Percentiles rank a stretch among this genome's conserved stretches.
These are phyloP conservation scores for Hypomecis atomaria DNA, from an alignment of 2,888 invertebrate species.

Conservation along the genomic window DNA sequence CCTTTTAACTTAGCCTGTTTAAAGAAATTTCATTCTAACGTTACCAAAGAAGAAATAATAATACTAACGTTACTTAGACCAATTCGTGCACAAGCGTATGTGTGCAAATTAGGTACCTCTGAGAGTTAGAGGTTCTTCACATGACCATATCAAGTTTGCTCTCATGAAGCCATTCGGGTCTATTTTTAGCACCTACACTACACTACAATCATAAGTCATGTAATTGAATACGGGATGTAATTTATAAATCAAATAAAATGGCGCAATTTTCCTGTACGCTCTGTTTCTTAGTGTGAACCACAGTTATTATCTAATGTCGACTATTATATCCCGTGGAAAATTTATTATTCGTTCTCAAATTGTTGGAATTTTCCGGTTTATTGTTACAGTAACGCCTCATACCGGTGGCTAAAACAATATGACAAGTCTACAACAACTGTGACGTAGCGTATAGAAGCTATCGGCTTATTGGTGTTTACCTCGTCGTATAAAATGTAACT, in stretches of 20 bases:
- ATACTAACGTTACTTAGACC: no score
- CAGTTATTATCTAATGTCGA: not conserved
- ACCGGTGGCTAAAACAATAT: no score
- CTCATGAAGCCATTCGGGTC: not conserved
- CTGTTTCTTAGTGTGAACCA: not conserved
- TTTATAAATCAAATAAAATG: slow-evolving; percentile 22
- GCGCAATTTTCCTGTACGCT: not conserved
- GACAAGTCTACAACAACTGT: no score
- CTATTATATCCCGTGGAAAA: not conserved
- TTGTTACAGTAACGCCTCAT: no score
- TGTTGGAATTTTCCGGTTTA: not conserved
- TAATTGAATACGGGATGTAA: slow-evolving; percentile 38
- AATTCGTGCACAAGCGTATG: not conserved
- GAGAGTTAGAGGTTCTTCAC: not conserved
- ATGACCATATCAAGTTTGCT: slow-evolving; percentile 11
- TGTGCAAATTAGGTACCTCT: not conserved
- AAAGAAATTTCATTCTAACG: no score
- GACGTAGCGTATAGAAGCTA: no score
- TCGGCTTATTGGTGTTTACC: no score
- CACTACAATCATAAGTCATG: slow-evolving; percentile 23
- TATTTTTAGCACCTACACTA: slow-evolving; percentile 32
- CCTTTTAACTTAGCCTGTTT: no score
- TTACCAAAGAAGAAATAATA: no score
- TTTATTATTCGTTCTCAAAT: not conserved
- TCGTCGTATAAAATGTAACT: no score